Evolutionary conservation across 2,113 vertebrate species (phyloP), one percentile per base, ranked within the genome.

Genomic region (Acrocephalus kingi): DNA sequence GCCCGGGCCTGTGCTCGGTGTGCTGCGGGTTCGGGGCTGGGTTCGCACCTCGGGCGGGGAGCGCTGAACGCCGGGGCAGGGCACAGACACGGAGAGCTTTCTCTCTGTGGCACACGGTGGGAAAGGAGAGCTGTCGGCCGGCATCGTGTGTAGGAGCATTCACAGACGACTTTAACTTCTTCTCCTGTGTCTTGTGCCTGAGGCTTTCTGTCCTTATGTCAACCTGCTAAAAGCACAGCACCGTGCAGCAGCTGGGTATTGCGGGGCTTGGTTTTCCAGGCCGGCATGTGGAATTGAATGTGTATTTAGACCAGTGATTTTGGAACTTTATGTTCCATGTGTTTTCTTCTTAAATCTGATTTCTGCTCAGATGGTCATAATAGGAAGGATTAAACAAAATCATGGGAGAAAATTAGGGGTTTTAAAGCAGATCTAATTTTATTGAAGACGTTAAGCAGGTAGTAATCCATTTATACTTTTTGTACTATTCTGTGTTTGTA

Each of bases 91-190:
- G 0, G 19, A 21, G 22, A n/a, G 63, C n/a, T 49, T 12, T 21
- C 14, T 39, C 13, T 75, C 18, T n/a, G 3, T 11, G 19, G 27
- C 27, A 62, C 28, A 18, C 51, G 13, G n/a, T 11, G 59, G 28
- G 55, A 43, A n/a, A n/a, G 8, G 31, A 45, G 41, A 41, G 37
- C 6, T 51, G 9, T 6, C 22, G 13, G 17, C 55, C 13, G 15
- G 1, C 5, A 4, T 6, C 13, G 3, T 5, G 33, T 24, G 1
- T 1, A 2, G 27, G 7, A 46, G 39, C 2, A 0, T 52, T 49
- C 9, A 4, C 16, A 7, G 35, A 7, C 64, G 3, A 20, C 20
- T 77, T 45, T 2, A 27, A 2, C 62, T 6, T 31, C 58, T 13
- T 46, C 28, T 92, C 2, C 7, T 7, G 11, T 4, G 7, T 18